A percentile compares a stretch with the other conserved stretches of the same genome.
Evolutionary conservation across 2,797 vertebrate species (phyloP).

Genomic region (Erethizon dorsatum): DNA sequence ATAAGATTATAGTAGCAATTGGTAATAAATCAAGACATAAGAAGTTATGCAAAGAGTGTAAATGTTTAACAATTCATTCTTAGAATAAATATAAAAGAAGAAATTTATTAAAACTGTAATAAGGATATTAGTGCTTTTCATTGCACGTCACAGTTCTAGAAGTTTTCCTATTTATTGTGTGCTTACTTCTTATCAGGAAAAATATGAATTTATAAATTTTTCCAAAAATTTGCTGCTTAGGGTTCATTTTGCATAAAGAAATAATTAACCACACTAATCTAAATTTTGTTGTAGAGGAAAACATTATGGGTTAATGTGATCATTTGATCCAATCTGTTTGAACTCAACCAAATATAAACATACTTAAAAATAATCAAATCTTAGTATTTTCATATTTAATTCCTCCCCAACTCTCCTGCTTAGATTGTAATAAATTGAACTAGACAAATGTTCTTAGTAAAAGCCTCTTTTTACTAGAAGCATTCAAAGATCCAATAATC

Average conservation of each 20-base stretch:
- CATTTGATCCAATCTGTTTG: not conserved
- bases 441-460: not conserved
- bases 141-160: not conserved
- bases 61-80: conserved; percentile 53
- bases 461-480: not conserved
- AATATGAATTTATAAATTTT: not conserved
- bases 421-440: not conserved
- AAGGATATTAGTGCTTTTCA: not conserved
- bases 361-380: not conserved
- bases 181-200: not conserved
- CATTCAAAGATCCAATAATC: not conserved
- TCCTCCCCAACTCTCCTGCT: not conserved
- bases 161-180: not conserved
- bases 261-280: not conserved
- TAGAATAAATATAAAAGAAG: conserved; percentile 48
- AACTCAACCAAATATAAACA: not conserved
- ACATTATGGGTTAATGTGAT: not conserved
- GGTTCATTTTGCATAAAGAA: conserved; percentile 34
- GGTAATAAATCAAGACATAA: conserved; percentile 62
- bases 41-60: conserved; percentile 63
- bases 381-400: not conserved
- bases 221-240: not conserved
- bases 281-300: conserved; percentile 20
- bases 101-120: not conserved
- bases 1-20: conserved; percentile 29